Evolutionary conservation across 1,140 invertebrate species (phyloP).

Genomic region (Achatina immaculata): DNA sequence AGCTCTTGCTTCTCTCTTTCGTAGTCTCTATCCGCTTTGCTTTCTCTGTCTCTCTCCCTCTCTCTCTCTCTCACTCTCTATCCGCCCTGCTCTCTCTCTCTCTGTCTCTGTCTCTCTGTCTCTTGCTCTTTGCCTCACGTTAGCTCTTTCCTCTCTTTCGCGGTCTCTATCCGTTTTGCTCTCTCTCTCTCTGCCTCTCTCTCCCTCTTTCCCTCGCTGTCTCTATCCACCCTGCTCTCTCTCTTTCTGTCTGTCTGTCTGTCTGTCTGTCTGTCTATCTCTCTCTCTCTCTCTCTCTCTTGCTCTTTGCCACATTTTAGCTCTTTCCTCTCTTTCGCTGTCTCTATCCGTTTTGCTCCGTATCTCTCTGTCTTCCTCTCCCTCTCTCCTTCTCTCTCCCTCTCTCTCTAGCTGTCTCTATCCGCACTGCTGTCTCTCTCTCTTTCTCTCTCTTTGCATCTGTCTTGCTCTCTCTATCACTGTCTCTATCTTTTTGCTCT

Average conservation of each 20-base stretch:
- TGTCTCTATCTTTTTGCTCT: neutral
- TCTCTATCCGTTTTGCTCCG: too few relatives aligned
- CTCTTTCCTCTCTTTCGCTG: too few relatives aligned
- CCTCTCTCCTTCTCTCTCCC: too few relatives aligned
- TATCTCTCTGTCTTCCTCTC: too few relatives aligned
- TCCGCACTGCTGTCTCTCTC: constrained; percentile 24
- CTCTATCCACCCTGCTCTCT: constrained; percentile 20
- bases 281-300: constrained; percentile 26
- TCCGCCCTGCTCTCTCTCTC: constrained; percentile 7
- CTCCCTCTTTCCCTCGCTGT: constrained; percentile 21
- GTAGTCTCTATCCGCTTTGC: constrained; percentile 13
- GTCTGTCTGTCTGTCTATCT: constrained; percentile 29
- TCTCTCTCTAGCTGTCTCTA: too few relatives aligned
- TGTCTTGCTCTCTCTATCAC: constrained; percentile 28
- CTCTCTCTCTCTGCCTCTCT: constrained; percentile 15
- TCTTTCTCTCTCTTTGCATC: constrained; percentile 28
- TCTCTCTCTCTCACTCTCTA: constrained; percentile 27
- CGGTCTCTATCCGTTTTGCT: neutral
- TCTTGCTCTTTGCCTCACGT: neutral
- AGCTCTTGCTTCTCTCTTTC: constrained; percentile 26
- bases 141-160: constrained; percentile 1
- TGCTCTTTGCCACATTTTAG: too few relatives aligned
- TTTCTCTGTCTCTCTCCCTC: constrained; percentile 17
- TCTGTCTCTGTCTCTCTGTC: neutral
- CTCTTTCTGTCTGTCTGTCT: constrained; percentile 21